Evolutionary conservation across 2,113 vertebrate species (phyloP).

Genomic region (Eupsittula cactorum): DNA sequence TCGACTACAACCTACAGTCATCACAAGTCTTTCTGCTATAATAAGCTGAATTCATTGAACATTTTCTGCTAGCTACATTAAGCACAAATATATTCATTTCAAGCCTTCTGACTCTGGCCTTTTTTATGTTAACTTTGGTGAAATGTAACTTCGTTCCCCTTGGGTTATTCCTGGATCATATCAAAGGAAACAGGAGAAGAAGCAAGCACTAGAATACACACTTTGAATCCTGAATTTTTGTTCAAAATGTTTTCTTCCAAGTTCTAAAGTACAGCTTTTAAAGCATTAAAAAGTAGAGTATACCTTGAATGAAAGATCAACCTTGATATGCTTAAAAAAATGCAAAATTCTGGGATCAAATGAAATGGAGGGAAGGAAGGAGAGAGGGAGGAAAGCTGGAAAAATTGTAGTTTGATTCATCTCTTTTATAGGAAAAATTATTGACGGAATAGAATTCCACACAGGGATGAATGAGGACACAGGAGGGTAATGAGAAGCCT

Average conservation of each 20-base stretch:
- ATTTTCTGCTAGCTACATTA: neutral
- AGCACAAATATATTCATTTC: neutral
- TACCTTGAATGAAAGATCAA: neutral
- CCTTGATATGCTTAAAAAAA: neutral
- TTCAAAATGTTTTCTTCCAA: neutral
- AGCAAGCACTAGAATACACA: neutral
- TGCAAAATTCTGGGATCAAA: neutral
- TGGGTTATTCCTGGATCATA: neutral
- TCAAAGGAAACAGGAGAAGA: constrained; percentile 1
- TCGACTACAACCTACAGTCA: neutral
- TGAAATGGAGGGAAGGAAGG: neutral
- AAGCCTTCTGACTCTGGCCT: neutral
- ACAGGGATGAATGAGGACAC: neutral
- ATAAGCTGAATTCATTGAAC: neutral
- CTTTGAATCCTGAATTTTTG: neutral
- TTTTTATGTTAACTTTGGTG: neutral
- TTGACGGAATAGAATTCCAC: neutral
- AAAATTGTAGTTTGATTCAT: neutral
- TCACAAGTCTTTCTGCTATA: neutral
- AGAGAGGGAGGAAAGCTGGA: neutral
- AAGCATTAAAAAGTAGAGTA: neutral
- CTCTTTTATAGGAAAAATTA: neutral
- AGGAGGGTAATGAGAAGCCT: neutral
- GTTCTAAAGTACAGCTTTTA: neutral
- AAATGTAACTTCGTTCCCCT: neutral